These are phyloP conservation scores for Tyria jacobaeae DNA, from an alignment of 2,888 invertebrate species.

Conservation along the genomic window DNA sequence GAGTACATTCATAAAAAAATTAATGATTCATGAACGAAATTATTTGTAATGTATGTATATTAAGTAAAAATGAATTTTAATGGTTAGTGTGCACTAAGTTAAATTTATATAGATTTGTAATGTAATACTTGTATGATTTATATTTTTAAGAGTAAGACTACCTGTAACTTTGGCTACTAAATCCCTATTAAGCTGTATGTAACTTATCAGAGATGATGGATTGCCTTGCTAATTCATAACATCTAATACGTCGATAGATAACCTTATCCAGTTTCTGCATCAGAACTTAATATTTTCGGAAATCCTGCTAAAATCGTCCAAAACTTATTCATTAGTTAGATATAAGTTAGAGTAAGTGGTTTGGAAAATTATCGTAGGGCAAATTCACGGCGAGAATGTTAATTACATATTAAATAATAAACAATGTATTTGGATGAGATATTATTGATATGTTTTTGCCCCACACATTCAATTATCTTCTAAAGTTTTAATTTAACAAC, in stretches of 20 bases:
- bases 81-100: slow-evolving; percentile 78
- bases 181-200: slow-evolving; percentile 52
- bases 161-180: slow-evolving; percentile 64
- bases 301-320: slow-evolving; percentile 74
- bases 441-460: slow-evolving; percentile 44
- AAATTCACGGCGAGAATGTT: slow-evolving; percentile 75
- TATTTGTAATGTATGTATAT: slow-evolving; percentile 87
- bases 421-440: slow-evolving; percentile 80
- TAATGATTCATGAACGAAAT: slow-evolving; percentile 71
- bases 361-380: slow-evolving; percentile 79
- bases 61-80: slow-evolving; percentile 86
- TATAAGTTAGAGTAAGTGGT: slow-evolving; percentile 77
- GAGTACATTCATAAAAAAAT: slow-evolving; percentile 57
- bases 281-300: slow-evolving; percentile 40
- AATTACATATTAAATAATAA: slow-evolving; percentile 78
- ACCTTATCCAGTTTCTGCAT: slow-evolving; percentile 32
- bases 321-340: slow-evolving; percentile 72
- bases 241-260: slow-evolving; percentile 31
- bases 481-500: no score
- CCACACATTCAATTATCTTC: not conserved
- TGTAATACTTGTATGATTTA: slow-evolving; percentile 62
- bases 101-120: slow-evolving; percentile 58
- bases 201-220: slow-evolving; percentile 41
- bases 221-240: slow-evolving; percentile 39
- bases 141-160: slow-evolving; percentile 61